phyloP scores from a whole-genome alignment of 2,888 invertebrate genomes.

The Cephus runcator region DNA sequence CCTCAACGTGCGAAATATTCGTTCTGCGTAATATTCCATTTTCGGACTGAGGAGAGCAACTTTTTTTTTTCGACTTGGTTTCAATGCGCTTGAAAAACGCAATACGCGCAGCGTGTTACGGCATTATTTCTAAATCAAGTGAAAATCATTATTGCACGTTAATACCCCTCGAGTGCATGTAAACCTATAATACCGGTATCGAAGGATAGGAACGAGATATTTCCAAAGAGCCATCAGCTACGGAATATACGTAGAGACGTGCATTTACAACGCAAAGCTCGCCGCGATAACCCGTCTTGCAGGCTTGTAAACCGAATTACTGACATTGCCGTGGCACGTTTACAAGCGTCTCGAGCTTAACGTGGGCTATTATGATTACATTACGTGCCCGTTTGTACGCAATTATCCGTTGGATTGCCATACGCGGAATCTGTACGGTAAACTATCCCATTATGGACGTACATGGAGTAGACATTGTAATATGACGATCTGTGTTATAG shows the following conservation, averaged over 20 bases:
- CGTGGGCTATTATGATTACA: conserved; percentile 38
- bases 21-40: background rate
- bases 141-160: background rate
- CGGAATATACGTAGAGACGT: background rate
- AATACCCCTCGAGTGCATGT: background rate
- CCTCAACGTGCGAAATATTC: background rate
- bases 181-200: background rate
- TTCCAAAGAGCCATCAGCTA: background rate
- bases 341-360: conserved; percentile 41
- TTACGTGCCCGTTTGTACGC: conserved; percentile 22
- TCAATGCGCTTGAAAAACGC: background rate
- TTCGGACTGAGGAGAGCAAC: background rate
- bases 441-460: background rate
- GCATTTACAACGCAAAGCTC: background rate
- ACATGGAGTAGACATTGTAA: background rate
- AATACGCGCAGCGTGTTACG: background rate
- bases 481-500: background rate
- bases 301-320: conserved; percentile 39
- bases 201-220: background rate
- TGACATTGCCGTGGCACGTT: conserved; percentile 40
- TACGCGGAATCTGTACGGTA: conserved; percentile 14
- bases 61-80: background rate
- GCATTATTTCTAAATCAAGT: background rate
- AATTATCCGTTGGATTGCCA: conserved; percentile 45
- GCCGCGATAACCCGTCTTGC: background rate